Conservation (phyloP, 2,797 vertebrate genomes). For the Huso huso region DNA sequence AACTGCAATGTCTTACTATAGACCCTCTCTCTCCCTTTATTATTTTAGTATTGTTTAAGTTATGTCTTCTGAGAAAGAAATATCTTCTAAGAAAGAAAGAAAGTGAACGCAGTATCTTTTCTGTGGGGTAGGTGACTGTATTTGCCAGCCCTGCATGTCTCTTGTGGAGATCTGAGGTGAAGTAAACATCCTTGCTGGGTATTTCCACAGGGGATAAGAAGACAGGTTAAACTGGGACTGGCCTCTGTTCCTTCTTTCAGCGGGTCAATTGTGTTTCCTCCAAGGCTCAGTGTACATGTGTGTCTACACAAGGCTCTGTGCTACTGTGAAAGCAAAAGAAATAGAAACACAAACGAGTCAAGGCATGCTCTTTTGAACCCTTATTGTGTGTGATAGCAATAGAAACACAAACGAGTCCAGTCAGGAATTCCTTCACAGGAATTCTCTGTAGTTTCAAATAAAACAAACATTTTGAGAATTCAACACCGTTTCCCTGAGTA, state of each 20-base stretch:
- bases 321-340: too few species aligned
- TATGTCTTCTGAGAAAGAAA: neutral
- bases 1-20: too few species aligned
- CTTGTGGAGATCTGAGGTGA: neutral
- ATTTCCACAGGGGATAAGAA: neutral
- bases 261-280: neutral
- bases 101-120: neutral
- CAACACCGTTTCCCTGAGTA: too few species aligned
- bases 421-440: too few species aligned
- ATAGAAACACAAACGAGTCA: too few species aligned
- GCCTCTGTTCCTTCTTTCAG: slow-evolving; percentile 3
- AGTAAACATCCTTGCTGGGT: too few species aligned
- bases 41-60: neutral
- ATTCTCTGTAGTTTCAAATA: too few species aligned
- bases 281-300: neutral
- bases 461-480: too few species aligned
- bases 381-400: too few species aligned
- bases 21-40: too few species aligned
- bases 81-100: neutral
- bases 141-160: neutral
- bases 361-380: too few species aligned
- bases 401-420: too few species aligned
- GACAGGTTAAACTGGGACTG: neutral
- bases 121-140: neutral
- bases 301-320: neutral